phyloP scores from a whole-genome alignment of 2,113 vertebrate genomes.

The Rhinoptilus africanus region DNA sequence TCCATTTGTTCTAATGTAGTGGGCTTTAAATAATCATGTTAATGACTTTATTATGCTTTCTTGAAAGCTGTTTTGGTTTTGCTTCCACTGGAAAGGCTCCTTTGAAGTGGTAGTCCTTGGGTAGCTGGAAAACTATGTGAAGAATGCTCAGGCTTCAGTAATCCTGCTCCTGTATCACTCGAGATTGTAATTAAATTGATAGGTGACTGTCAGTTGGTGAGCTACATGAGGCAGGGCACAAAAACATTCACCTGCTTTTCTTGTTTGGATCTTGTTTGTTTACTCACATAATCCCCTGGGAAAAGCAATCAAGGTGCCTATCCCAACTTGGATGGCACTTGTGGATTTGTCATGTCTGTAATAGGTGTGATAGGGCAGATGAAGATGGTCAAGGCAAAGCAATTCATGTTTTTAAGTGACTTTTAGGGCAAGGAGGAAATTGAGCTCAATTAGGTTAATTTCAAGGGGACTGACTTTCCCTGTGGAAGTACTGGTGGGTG shows the following conservation, averaged over 20 bases:
- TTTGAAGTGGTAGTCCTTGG: not conserved
- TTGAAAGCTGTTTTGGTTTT: rapidly evolving
- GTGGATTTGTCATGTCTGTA: not conserved
- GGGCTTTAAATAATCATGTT: not conserved
- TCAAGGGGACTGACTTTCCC: not conserved
- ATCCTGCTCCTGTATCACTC: not conserved
- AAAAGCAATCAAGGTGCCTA: not conserved
- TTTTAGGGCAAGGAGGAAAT: not conserved
- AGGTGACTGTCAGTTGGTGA: not conserved
- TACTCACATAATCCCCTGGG: not conserved
- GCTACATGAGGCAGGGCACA: not conserved
- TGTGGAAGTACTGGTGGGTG: not conserved
- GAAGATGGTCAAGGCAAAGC: not conserved
- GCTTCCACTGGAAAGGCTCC: not conserved
- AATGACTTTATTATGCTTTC: not conserved
- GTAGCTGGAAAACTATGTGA: rapidly evolving
- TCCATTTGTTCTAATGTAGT: rapidly evolving
- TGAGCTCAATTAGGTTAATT: not conserved
- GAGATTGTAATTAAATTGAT: not conserved
- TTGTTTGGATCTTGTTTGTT: not conserved
- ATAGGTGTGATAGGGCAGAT: not conserved
- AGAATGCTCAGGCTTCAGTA: not conserved
- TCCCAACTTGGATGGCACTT: not conserved
- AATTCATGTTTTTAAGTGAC: not conserved
- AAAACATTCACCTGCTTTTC: not conserved